Conservation (phyloP, 2,113 vertebrate species). For the Ctenomys sociabilis region DNA sequence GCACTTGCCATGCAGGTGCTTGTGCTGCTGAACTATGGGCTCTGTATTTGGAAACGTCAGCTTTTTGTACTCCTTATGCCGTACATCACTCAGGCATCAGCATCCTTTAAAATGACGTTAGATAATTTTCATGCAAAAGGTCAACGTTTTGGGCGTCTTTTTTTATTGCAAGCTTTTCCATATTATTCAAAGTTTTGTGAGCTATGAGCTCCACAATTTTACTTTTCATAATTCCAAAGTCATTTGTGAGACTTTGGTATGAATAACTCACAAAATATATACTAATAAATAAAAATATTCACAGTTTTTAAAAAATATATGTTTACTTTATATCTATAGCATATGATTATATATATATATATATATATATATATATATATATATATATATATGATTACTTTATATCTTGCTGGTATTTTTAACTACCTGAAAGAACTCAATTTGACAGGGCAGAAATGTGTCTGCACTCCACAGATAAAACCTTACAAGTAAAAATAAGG, state of each 20-base stretch:
- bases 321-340: too few relatives aligned
- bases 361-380: too few relatives aligned
- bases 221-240: neutral
- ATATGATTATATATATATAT: too few relatives aligned
- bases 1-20: too few relatives aligned
- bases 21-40: too few relatives aligned
- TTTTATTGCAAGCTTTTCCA: neutral
- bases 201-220: neutral
- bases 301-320: neutral
- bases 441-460: neutral
- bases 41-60: too few relatives aligned
- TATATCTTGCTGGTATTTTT: neutral
- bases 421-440: neutral
- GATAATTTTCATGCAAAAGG: neutral
- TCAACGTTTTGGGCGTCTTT: neutral
- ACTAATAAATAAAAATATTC: neutral
- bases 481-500: neutral
- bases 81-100: neutral
- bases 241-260: neutral
- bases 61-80: too few relatives aligned
- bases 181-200: neutral
- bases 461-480: neutral
- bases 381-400: too few relatives aligned
- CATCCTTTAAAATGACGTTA: neutral
- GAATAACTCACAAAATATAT: constrained; percentile 28